Base-by-base conservation (phyloP, 2,113 vertebrate species). In the Oncorhynchus gorbuscha region DNA sequence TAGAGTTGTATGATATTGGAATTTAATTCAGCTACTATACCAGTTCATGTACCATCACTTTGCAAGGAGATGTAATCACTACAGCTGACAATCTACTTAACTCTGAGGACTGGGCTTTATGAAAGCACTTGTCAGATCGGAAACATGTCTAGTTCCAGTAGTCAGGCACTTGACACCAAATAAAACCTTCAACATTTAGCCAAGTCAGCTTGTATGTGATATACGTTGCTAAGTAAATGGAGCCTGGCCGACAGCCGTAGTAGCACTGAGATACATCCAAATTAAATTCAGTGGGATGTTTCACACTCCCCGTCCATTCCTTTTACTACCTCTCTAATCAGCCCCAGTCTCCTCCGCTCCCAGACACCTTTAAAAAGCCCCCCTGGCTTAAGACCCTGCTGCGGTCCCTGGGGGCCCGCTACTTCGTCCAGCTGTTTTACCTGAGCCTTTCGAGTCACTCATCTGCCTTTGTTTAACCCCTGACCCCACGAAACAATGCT, bases 401-500 rank as follows among this genome's bases (percentile, higher is more conserved):
- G 35, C 7, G 8, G 35, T 35, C 35, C 35, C 6, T 13, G n/a
- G 24, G 22, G 64, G 26, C 68, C 68, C 22, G 4, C 20, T 18
- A 16, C 14, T 72, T 16, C 6, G 28, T 35, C 28, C 26, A 24
- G 74, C 28, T n/a, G 48, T 18, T 58, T 76, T 69, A 59, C 22
- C 18, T 59, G 20, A 30, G 26, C 48, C 35, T 45, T 24, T 16
- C 14, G 89, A 93, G 85, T 69, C 51, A 78, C 89, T 94, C 90
- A 91, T 92, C 92, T 93, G 94, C 94, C 93, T 95, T 94, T 94
- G 92, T 88, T 95, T 95, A 95, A 95, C 95, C 95, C 94, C 72
- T 95, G 94, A 95, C 94, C 94, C 87, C 82, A 70, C 86, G 90
- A 93, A 94, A 94, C 92, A 93, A 92, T 91, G 93, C 91, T 94